phyloP scores from a whole-genome alignment of 2,797 vertebrate species.

The Sus cebifrons region DNA sequence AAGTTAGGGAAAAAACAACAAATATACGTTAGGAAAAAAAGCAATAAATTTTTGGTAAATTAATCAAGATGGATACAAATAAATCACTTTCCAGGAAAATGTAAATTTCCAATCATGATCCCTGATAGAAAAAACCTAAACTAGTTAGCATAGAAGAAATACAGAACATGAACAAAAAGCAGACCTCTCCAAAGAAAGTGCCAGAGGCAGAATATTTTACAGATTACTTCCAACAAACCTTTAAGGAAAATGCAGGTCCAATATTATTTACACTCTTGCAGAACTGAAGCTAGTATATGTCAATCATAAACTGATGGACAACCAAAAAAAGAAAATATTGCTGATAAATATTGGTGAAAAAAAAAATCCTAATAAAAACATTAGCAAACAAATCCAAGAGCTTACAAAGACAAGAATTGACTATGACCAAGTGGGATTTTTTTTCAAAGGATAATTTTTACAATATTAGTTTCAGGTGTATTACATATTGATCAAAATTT shows the following conservation, averaged over 20 bases:
- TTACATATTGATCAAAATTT: too few relatives aligned
- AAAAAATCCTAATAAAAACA: background rate
- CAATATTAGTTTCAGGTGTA: too few relatives aligned
- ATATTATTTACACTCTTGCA: background rate
- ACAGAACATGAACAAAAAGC: background rate
- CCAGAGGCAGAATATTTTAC: background rate
- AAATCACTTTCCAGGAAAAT: constrained; percentile 17
- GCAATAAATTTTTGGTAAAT: background rate
- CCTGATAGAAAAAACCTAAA: background rate
- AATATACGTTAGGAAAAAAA: background rate
- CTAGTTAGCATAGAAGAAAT: background rate
- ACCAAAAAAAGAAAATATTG: background rate
- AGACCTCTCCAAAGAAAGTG: background rate
- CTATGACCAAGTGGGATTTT: background rate
- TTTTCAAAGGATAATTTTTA: too few relatives aligned
- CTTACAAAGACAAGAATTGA: background rate
- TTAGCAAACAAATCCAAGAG: background rate
- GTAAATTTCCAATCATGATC: background rate
- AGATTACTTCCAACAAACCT: background rate
- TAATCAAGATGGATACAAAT: background rate
- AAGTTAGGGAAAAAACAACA: background rate
- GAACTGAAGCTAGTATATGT: background rate
- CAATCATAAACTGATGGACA: background rate
- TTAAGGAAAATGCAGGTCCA: background rate
- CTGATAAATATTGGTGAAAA: background rate